Base-by-base conservation (phyloP, 1,140 invertebrate genomes). In the Zaprionus inermis region DNA sequence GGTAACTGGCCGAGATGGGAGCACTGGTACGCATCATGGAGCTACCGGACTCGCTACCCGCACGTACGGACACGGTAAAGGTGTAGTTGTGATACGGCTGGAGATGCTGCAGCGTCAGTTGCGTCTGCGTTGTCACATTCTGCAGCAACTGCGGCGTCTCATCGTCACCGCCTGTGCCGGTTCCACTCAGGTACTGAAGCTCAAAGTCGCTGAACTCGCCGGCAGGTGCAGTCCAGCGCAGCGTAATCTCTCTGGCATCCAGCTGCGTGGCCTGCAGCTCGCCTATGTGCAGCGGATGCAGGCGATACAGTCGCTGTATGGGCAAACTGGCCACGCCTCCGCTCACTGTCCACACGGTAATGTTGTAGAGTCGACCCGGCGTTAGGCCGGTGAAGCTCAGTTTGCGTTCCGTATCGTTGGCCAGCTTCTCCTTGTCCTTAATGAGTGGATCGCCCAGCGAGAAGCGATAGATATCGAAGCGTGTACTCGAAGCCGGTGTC, bases 341-440 rank as follows among this genome's bases (percentile, higher is more conserved):
- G 61, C 96, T 96, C 4, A 98, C 96, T 2, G 97, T 98, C 97
- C 97, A 98, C 72, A 97, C 96, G n/a, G 97, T 97, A 56, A 98
- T 96, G 92, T 98, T 97, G 92, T 98, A 98, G 11, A 98, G 93
- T 79, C 95, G 95, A 11, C 96, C 96, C 1, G 97, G 97, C 41
- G 95, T 94, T 2, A 98, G 93, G 38, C 94, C 95, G n/a, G 93
- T 93, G 92, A 98, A 98, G 11, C 95, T 95, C 5, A 98, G 95
- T 89, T 97, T 96, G 46, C 95, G 94, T 72, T 97, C 96, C 2
- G 95, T 94, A 84, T 98, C 96, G 88, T 95, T 95, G 14, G 96
- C 95, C 10, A 93, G 81, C 91, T 96, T 93, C 92, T 97, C 96
- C 89, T 96, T 95, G 46, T 95, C 95, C 61, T 95, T 94, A 72